These are phyloP conservation scores for Malthinus flaveolus DNA, from an alignment of 2,888 invertebrate species.

Conservation along the genomic window DNA sequence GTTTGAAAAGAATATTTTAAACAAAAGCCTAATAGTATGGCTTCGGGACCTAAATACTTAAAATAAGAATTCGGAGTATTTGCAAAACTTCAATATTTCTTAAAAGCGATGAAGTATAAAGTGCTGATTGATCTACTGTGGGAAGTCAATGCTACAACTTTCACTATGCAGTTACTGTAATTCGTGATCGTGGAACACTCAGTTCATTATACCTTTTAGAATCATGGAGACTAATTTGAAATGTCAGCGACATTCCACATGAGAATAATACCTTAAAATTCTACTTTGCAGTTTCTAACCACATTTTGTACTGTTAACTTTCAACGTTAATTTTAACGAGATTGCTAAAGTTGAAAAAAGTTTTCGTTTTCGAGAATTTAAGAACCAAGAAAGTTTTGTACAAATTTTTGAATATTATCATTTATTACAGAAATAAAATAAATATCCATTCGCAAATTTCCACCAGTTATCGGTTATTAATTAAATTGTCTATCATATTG, in stretches of 20 bases:
- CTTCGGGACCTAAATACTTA: neutral
- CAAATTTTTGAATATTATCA: no score
- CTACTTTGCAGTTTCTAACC: conserved; percentile 10
- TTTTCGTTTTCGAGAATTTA: no score
- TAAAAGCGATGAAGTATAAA: neutral
- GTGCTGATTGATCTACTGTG: conserved; percentile 4
- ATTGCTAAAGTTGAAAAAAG: no score
- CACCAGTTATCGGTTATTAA: no score
- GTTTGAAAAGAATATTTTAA: no score
- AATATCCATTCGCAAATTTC: no score
- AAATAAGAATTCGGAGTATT: conserved; percentile 2
- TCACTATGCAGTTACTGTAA: conserved; percentile 21
- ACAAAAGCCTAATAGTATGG: no score
- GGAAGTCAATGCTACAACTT: conserved; percentile 16
- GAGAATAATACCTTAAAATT: conserved; percentile 22
- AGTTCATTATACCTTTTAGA: conserved; percentile 24
- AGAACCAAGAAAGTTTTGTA: no score
- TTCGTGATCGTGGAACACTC: conserved; percentile 22
- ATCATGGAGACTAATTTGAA: conserved; percentile 22
- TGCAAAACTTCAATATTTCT: neutral
- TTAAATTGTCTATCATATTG: no score
- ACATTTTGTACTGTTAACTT: conserved; percentile 6
- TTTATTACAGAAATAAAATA: no score
- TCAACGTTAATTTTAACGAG: conserved; percentile 1
- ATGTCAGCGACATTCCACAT: conserved; percentile 36